phyloP scores from a whole-genome alignment of 1,140 invertebrate genomes.

The Drosophila tani region DNA sequence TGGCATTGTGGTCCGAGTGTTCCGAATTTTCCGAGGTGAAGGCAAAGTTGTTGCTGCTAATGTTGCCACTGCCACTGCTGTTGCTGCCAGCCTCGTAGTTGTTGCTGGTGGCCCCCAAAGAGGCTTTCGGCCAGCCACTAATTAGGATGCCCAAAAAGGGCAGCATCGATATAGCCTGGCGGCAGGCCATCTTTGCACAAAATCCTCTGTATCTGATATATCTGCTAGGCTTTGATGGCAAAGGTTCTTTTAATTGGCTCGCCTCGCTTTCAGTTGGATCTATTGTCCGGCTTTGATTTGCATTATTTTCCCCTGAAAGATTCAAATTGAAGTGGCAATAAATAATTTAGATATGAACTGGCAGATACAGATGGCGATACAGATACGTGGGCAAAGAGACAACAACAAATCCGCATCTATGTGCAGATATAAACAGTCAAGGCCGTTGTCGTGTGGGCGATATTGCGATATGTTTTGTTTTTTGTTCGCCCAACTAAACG shows the following conservation, averaged over 20 bases:
- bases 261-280: constrained; percentile 1
- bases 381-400: constrained; percentile 27
- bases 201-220: not conserved
- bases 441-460: constrained; percentile 7
- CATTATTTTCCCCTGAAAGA: constrained; percentile 48
- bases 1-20: constrained; percentile 23
- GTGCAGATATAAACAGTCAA: constrained; percentile 15
- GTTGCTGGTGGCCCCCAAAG: constrained; percentile 22
- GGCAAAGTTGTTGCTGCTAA: constrained; percentile 12
- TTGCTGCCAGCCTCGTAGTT: not conserved
- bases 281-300: constrained; percentile 16
- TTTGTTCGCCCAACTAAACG: not conserved
- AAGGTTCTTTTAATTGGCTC: constrained; percentile 18
- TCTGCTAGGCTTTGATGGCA: not conserved
- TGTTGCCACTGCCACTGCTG: constrained; percentile 3
- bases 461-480: constrained; percentile 5
- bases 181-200: constrained; percentile 61
- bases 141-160: constrained; percentile 35
- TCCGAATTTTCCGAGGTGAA: constrained; percentile 7
- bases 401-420: constrained; percentile 29
- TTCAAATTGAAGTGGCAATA: constrained; percentile 47
- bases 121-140: constrained; percentile 28
- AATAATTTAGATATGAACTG: constrained; percentile 45
- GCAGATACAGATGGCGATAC: constrained; percentile 32
- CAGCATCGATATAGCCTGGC: constrained; percentile 71